Percentiles rank a stretch among this genome's conserved stretches.
These are phyloP conservation scores for Australoheros facetus DNA, from an alignment of 2,797 vertebrate species.

Conservation along the genomic window DNA sequence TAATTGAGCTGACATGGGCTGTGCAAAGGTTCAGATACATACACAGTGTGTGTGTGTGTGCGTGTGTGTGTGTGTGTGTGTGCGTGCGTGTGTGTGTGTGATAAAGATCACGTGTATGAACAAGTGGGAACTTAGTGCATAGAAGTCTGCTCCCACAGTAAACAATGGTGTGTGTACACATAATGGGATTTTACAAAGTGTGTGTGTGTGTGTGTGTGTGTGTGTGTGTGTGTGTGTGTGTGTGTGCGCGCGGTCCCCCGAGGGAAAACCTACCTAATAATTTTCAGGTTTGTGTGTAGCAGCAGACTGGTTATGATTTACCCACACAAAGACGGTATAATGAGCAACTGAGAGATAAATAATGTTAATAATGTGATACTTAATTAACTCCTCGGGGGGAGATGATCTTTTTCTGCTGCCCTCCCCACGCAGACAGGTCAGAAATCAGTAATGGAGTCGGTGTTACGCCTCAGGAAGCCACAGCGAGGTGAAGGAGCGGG, in stretches of 20 bases:
- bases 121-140: not conserved
- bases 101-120: not conserved
- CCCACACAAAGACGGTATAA: slow-evolving; percentile 36
- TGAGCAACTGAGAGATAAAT: slow-evolving; percentile 48
- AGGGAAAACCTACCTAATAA: slow-evolving; percentile 11
- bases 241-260: not conserved
- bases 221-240: not conserved
- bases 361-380: slow-evolving; percentile 41
- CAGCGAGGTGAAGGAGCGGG: not conserved
- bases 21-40: slow-evolving; percentile 14
- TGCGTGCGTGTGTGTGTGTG: slow-evolving; percentile 3
- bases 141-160: slow-evolving; percentile 10
- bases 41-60: slow-evolving; percentile 4
- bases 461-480: slow-evolving; percentile 8
- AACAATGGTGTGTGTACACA: slow-evolving; percentile 13
- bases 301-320: slow-evolving; percentile 21
- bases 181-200: not conserved
- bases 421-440: slow-evolving; percentile 31
- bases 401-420: slow-evolving; percentile 20
- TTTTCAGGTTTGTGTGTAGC: slow-evolving; percentile 11
- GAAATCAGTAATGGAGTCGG: slow-evolving; percentile 25
- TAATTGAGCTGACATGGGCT: slow-evolving; percentile 28
- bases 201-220: not conserved
- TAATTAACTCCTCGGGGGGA: slow-evolving; percentile 52
- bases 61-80: not conserved